A percentile compares a stretch with the other conserved stretches of the same genome.
Evolutionary conservation across 1,140 invertebrate genomes (phyloP).

Genomic region (Agrilus planipennis): DNA sequence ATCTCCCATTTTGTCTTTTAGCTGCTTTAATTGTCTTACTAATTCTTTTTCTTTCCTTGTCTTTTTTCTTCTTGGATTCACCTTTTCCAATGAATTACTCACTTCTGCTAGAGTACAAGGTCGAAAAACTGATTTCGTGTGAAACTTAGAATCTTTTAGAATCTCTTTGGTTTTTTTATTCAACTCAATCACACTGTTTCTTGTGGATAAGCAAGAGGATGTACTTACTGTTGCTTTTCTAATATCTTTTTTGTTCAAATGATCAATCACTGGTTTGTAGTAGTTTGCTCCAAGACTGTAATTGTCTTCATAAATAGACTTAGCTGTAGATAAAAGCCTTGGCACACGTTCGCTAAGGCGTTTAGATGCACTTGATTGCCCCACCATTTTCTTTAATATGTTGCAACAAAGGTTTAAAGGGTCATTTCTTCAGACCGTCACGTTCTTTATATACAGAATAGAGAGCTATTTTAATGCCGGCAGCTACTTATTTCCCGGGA

Average conservation of each 20-base stretch:
- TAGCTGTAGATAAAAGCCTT: too few species aligned
- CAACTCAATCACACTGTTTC: constrained; percentile 49
- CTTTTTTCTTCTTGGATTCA: constrained; percentile 18
- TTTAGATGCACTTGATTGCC: too few species aligned
- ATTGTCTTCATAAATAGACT: constrained; percentile 68
- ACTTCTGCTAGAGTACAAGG: too few species aligned
- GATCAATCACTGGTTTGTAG: constrained; percentile 75
- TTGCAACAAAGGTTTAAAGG: too few species aligned
- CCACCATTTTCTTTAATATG: too few species aligned
- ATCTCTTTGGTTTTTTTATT: constrained; percentile 55
- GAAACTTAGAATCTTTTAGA: constrained; percentile 41
- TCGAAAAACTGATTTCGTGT: constrained; percentile 22
- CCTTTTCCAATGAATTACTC: constrained; percentile 22
- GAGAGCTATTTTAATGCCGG: too few species aligned
- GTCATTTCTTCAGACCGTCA: too few species aligned
- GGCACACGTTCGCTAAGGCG: too few species aligned
- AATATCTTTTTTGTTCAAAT: constrained; percentile 46
- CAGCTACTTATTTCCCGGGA: too few species aligned
- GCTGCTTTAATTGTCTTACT: constrained; percentile 21
- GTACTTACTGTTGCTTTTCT: constrained; percentile 34
- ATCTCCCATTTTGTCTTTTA: constrained; percentile 26
- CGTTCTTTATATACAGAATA: too few species aligned
- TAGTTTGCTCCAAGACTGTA: constrained; percentile 69
- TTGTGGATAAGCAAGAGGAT: constrained; percentile 44
- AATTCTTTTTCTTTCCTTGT: constrained; percentile 22